Conservation (phyloP, 2,113 vertebrate species). For the Pipra filicauda region DNA sequence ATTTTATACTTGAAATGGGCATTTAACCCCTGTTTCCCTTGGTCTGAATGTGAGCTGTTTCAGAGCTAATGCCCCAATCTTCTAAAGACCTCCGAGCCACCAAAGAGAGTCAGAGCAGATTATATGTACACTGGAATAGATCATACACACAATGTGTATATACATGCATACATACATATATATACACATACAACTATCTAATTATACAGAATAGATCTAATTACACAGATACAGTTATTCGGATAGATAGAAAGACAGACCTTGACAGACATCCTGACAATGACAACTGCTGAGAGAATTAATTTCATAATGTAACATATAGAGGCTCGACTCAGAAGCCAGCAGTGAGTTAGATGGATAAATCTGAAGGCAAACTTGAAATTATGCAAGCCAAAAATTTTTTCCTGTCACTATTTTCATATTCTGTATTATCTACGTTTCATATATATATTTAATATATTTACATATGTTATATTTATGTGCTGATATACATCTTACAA, state of each 20-base stretch:
- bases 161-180: rapidly evolving
- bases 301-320: neutral
- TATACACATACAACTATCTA: neutral
- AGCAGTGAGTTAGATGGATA: neutral
- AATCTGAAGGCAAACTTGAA: neutral
- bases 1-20: neutral
- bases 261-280: neutral
- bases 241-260: neutral
- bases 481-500: neutral
- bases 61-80: neutral
- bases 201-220: neutral
- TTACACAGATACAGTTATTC: neutral
- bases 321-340: neutral
- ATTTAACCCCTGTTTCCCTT: neutral
- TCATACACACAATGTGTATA: neutral
- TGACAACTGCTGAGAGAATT: neutral
- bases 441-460: neutral
- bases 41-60: neutral
- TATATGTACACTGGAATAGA: neutral
- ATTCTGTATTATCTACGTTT: neutral
- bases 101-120: neutral
- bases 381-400: neutral
- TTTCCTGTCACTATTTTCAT: neutral
- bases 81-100: neutral
- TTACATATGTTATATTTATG: neutral